A percentile compares a stretch with the other conserved stretches of the same genome.
Conservation (phyloP, 2,888 invertebrate genomes). For the Leucoma salicis region DNA sequence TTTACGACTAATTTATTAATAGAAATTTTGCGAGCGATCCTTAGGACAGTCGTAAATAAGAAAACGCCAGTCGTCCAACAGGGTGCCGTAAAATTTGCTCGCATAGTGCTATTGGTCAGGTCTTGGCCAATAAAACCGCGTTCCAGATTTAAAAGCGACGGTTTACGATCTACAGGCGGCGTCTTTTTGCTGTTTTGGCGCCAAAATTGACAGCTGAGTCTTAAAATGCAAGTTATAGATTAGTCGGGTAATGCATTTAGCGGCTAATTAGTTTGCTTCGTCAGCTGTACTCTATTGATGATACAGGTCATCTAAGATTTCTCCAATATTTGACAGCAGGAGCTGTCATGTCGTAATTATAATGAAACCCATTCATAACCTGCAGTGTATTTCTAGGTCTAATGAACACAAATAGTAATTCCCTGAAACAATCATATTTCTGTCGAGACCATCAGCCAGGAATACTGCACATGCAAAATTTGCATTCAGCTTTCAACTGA, state of each 20-base stretch:
- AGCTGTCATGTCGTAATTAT: background rate
- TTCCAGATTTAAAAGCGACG: conserved; percentile 77
- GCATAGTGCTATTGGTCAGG: conserved; percentile 66
- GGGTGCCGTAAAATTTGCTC: conserved; percentile 68
- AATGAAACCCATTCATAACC: too few relatives aligned
- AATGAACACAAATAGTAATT: too few relatives aligned
- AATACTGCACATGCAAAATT: conserved; percentile 36
- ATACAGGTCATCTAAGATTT: background rate
- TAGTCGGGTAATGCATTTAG: conserved; percentile 25
- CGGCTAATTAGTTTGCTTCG: conserved; percentile 36
- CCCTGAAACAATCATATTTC: background rate
- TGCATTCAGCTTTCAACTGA: conserved; percentile 57
- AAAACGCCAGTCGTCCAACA: conserved; percentile 71
- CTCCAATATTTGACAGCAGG: background rate
- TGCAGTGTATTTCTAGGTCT: too few relatives aligned
- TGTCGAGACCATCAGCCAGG: conserved; percentile 31
- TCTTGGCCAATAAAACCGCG: conserved; percentile 62
- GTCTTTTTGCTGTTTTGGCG: conserved; percentile 78
- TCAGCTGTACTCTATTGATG: conserved; percentile 5
- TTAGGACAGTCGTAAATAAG: conserved; percentile 77
- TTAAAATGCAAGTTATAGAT: conserved; percentile 42
- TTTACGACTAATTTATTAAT: conserved; percentile 81
- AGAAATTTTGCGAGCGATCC: conserved; percentile 79
- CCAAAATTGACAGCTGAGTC: conserved; percentile 70
- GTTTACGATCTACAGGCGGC: conserved; percentile 75